These are phyloP conservation scores for Etheostoma nigrum DNA, from an alignment of 2,797 vertebrate genomes.

Conservation along the genomic window DNA sequence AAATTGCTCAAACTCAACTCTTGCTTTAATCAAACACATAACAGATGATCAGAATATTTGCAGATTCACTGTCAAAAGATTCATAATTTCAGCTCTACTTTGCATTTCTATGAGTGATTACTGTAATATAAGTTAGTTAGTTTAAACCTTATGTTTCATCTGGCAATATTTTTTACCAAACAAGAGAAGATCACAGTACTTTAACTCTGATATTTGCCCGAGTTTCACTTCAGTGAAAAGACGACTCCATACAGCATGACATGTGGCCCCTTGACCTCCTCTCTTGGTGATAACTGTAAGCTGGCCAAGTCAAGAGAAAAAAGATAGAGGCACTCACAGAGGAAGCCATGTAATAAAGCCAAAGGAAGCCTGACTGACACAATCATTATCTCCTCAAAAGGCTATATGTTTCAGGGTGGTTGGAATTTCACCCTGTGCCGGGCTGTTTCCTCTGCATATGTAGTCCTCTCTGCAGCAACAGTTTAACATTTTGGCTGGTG, in stretches of 20 bases:
- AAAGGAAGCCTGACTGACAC: constrained; percentile 44
- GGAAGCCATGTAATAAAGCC: constrained; percentile 51
- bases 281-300: constrained; percentile 56
- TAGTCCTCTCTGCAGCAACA: constrained; percentile 29
- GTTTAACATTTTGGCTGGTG: constrained; percentile 36
- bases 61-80: not conserved
- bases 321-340: constrained; percentile 38
- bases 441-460: constrained; percentile 53
- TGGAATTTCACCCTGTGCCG: constrained; percentile 70
- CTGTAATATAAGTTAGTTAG: not conserved
- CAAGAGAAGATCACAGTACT: not conserved
- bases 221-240: constrained; percentile 61
- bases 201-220: constrained; percentile 19
- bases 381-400: constrained; percentile 62
- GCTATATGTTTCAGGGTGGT: constrained; percentile 60
- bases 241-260: constrained; percentile 44
- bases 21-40: too few relatives aligned
- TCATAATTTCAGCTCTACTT: not conserved
- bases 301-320: constrained; percentile 44
- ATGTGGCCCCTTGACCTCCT: constrained; percentile 62
- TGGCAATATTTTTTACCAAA: constrained; percentile 17
- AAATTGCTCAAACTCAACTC: not conserved
- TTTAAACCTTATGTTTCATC: constrained; percentile 21
- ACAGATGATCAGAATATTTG: too few relatives aligned
- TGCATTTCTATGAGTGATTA: not conserved